Conservation (phyloP, 23 tunicate species). For the Corella eumyota region DNA sequence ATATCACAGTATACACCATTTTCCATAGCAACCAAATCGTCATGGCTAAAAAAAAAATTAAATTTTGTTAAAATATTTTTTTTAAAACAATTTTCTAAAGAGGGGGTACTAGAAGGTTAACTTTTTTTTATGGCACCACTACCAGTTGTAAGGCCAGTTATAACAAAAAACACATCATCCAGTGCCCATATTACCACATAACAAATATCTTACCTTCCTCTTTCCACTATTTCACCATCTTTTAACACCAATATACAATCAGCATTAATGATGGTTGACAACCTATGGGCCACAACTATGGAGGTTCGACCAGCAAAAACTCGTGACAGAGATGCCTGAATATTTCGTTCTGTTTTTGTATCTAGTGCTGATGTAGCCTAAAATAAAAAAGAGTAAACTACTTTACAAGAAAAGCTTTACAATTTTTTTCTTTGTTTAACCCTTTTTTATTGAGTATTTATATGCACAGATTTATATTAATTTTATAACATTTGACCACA, state of each 20-base stretch:
- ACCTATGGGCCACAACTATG: slow-evolving; percentile 88
- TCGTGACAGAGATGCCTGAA: slow-evolving; percentile 69
- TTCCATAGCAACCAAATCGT: slow-evolving; percentile 34
- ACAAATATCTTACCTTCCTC: slow-evolving; percentile 90
- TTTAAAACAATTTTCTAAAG: neutral
- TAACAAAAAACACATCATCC: too few species aligned
- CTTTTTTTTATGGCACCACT: too few species aligned
- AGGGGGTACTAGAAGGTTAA: too few species aligned
- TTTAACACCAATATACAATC: slow-evolving; percentile 77
- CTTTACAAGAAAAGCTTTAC: too few species aligned
- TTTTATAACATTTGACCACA: too few species aligned
- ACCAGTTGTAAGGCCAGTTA: too few species aligned
- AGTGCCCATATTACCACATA: too few species aligned
- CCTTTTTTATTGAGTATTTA: too few species aligned
- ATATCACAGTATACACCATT: slow-evolving; percentile 58
- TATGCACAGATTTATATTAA: too few species aligned
- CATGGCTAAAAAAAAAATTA: slow-evolving; percentile 39
- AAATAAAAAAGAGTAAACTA: too few species aligned
- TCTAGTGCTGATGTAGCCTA: slow-evolving; percentile 96
- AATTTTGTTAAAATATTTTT: neutral
- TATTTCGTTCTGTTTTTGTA: slow-evolving; percentile 85
- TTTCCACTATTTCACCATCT: slow-evolving; percentile 86
- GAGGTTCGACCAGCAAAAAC: slow-evolving; percentile 69
- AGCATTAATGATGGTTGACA: slow-evolving; percentile 83
- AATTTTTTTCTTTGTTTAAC: too few species aligned